Evolutionary conservation across 2,797 vertebrate genomes (phyloP), one percentile per base, ranked within the genome.

Genomic region (Lithobates sylvaticus): DNA sequence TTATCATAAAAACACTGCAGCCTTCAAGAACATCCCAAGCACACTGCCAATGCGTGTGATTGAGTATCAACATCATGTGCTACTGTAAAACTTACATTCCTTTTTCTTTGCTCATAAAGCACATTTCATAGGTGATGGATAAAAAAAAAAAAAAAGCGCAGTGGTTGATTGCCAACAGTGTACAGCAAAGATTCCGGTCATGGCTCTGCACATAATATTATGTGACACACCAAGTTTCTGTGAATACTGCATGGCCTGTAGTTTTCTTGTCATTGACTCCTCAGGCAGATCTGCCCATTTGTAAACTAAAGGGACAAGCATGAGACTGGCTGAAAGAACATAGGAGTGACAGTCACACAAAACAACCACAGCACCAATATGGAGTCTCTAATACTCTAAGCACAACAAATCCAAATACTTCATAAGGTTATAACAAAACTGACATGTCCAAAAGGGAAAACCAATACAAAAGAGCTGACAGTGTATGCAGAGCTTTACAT

Each of bases 251-350:
- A 47, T 0, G 81, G 61, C 42, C 76, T 84, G 0, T 0, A n/a
- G 80, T 77, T 89, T 89, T 65, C 79, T 73, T 86, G 54, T 88
- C 79, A 78, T 64, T 61, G 0, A 44, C 86, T 84, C 88, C 39
- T 1, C 8, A 42, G 89, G 89, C 88, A 90, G 76, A 88, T 86
- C 86, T 84, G 86, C 44, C 74, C 82, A 91, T 42, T 12, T 89
- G 6, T 85, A 89, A 88, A 89, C 77, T 80, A 85, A 87, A 2
- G 6, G 88, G 88, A 91, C 34, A 84, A 79, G 58, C 81, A 78
- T 71, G 78, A 8, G 0, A 34, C 76, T 89, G 73, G 86, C 1
- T 0, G 0, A 68, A 68, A 91, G 87, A 86, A 88, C 74, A 26
- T 0, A 89, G 77, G 27, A 87, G 75, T n/a, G 21, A 84, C 76